Base-by-base conservation (phyloP, 1,140 invertebrate genomes). In the Drosophila athabasca region DNA sequence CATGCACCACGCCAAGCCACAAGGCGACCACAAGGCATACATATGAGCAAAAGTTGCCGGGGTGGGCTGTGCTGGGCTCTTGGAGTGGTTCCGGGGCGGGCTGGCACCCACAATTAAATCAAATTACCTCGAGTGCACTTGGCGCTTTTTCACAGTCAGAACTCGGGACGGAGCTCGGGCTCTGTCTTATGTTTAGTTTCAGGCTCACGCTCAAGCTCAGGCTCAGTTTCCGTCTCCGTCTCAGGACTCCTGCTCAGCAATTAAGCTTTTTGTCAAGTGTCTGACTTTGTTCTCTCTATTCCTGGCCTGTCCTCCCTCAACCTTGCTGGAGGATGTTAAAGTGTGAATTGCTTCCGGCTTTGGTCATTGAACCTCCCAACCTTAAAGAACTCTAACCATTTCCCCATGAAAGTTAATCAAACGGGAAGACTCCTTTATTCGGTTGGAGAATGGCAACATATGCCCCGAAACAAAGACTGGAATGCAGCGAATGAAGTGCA, bases 111-210 rank as follows among this genome's bases (percentile, higher is more conserved):
- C 83, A 87, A 87, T 87, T 87, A 87, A 87, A 87, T 87, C 83
- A 87, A 87, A 88, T 87, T 87, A 87, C 83, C 83, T 88, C 76
- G 77, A 87, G 83, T 83, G 79, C 83, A 88, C 83, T 87, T 65
- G 73, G 51, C 76, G 58, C 70, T 78, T 83, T 83, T 82, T 83
- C 76, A 76, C 52, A 74, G 79, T 64, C 70, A 51, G 29, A 48
- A 19, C 39, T 43, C n/a, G 19, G 24, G 29, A 24, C 29, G 24
- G 17, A 31, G 53, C 17, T 49, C 41, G 55, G 51, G 22, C 26
- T 17, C 17, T 1, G 13, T 4, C 5, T 26, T 19, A 19, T 0
- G 17, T 19, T 19, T 19, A 19, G 17, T 19, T 1, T 1, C 58
- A 22, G 68, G 55, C 5, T 26, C 24, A 29, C 17, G 50, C 31